These are phyloP conservation scores for Mongoloraphidia duomilia DNA, from an alignment of 2,888 invertebrate species.

Conservation along the genomic window DNA sequence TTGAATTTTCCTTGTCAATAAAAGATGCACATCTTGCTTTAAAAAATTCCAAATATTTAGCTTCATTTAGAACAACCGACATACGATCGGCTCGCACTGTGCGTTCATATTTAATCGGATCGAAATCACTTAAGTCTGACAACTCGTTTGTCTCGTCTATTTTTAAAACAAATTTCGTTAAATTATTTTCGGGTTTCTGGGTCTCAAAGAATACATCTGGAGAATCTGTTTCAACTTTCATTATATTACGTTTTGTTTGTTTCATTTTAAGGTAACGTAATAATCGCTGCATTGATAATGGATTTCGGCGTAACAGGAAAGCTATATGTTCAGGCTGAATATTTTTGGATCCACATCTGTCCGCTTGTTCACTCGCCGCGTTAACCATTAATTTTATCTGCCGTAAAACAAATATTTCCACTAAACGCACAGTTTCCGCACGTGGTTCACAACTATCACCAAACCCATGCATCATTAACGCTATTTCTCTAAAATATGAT, in stretches of 20 bases:
- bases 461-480: constrained; percentile 85
- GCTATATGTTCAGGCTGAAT: constrained; percentile 55
- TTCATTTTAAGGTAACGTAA: constrained; percentile 55
- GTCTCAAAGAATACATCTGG: constrained; percentile 24
- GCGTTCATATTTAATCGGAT: constrained; percentile 40
- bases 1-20: constrained; percentile 23
- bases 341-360: constrained; percentile 31
- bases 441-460: constrained; percentile 77
- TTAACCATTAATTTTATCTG: constrained; percentile 66
- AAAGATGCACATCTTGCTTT: constrained; percentile 69
- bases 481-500: constrained; percentile 51
- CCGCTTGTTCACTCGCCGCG: constrained; percentile 55
- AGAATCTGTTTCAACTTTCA: constrained; percentile 26
- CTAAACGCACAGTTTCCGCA: constrained; percentile 64
- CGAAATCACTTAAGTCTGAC: constrained; percentile 35
- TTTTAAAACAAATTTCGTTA: constrained; percentile 36
- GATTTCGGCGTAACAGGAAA: constrained; percentile 70
- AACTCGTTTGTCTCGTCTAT: constrained; percentile 42
- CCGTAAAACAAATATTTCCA: constrained; percentile 70
- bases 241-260: constrained; percentile 29
- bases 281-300: constrained; percentile 58
- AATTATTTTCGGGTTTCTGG: constrained; percentile 20
- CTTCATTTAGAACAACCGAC: constrained; percentile 37
- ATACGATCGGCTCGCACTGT: constrained; percentile 47
- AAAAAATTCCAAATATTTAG: constrained; percentile 61